Conservation (phyloP, 2,888 invertebrate species). For the Phragmatobia fuliginosa region DNA sequence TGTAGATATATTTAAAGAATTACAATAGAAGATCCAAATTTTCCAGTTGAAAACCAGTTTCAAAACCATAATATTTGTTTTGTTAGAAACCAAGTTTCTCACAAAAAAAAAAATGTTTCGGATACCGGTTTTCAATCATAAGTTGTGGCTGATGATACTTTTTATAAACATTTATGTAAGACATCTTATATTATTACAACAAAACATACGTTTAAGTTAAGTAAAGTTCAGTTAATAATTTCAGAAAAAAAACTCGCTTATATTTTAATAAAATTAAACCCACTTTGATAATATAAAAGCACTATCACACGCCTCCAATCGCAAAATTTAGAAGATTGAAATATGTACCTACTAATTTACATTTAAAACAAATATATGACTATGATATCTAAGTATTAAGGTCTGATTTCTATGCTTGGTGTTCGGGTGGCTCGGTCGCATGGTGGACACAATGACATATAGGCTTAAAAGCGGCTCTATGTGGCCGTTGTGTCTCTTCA, state of each 20-base stretch:
- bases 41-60: no score
- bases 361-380: neutral
- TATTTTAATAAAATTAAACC: neutral
- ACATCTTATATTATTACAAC: neutral
- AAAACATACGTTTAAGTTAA: neutral
- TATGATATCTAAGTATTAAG: conserved; percentile 47
- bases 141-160: no score
- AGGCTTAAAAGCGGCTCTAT: conserved; percentile 87
- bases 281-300: neutral
- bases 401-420: conserved; percentile 87
- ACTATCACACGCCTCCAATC: neutral
- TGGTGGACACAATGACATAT: conserved; percentile 70
- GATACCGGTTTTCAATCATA: no score
- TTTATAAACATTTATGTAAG: neutral
- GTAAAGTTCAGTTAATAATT: neutral
- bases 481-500: conserved; percentile 90
- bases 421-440: conserved; percentile 66
- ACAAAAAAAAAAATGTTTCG: neutral
- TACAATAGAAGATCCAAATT: no score
- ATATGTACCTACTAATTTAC: conserved; percentile 14
- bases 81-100: no score
- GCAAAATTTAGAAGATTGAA: conserved; percentile 32
- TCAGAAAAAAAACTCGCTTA: no score
- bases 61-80: no score
- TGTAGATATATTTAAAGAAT: no score